Evolutionary conservation across 1,140 invertebrate genomes (phyloP).

Genomic region (Brachionus paranguensis): DNA sequence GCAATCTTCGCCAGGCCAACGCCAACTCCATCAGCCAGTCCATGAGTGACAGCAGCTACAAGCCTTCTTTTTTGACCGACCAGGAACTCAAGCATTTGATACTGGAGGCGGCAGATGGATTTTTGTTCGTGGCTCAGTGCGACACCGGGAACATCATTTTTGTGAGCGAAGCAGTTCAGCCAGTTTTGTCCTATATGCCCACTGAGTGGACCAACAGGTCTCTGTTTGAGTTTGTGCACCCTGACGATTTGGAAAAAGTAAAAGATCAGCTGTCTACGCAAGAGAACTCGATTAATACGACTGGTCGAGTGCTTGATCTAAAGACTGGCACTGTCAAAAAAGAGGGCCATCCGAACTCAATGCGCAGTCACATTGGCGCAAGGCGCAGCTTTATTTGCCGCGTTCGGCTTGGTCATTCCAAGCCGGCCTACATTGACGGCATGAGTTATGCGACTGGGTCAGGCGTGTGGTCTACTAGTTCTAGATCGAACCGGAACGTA

Average conservation of each 20-base stretch:
- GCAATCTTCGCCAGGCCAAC: constrained; percentile 66
- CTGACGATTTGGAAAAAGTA: constrained; percentile 93
- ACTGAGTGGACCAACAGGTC: constrained; percentile 50
- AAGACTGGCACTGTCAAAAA: constrained; percentile 97
- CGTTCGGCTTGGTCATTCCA: constrained; percentile 60
- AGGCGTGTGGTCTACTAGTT: background rate
- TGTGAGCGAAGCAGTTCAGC: constrained; percentile 93
- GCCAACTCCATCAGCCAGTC: background rate
- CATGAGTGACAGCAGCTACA: constrained; percentile 61
- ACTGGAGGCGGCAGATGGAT: constrained; percentile 95
- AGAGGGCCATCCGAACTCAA: constrained; percentile 77
- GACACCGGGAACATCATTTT: constrained; percentile 94
- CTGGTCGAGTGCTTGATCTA: constrained; percentile 84
- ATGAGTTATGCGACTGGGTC: constrained; percentile 44
- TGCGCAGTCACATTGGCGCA: constrained; percentile 62
- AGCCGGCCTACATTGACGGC: constrained; percentile 52
- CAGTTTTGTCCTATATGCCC: constrained; percentile 90
- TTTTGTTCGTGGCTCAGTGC: constrained; percentile 95
- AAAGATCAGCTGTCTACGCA: constrained; percentile 92
- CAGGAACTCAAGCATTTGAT: constrained; percentile 98
- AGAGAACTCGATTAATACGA: background rate
- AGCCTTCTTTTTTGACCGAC: constrained; percentile 96
- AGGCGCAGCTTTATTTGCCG: constrained; percentile 95
- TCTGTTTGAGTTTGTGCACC: constrained; percentile 77
- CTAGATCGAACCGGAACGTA: constrained; percentile 63